Conservation (phyloP, 1,140 invertebrate species). For the Hycleus phaleratus region DNA sequence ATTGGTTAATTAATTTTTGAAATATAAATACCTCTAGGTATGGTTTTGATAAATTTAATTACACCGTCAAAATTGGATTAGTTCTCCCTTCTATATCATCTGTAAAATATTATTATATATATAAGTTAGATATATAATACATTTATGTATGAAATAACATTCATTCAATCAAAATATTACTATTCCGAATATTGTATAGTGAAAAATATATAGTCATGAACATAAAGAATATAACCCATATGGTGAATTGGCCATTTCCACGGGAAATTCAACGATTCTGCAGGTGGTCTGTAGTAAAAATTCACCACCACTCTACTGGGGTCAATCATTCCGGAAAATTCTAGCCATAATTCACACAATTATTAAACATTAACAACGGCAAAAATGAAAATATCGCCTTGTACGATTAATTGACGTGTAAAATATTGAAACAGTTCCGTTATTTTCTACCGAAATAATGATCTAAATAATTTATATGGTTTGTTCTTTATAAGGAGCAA, state of each 20-base stretch:
- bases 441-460: not conserved
- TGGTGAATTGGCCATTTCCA: conserved; percentile 8
- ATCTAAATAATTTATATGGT: conserved; percentile 1
- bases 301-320: conserved; percentile 9
- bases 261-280: conserved; percentile 13
- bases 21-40: too few species aligned
- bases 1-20: too few species aligned
- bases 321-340: conserved; percentile 11
- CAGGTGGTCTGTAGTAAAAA: conserved; percentile 6
- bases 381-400: too few species aligned
- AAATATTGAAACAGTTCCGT: too few species aligned
- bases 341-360: not conserved
- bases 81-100: too few species aligned
- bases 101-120: too few species aligned
- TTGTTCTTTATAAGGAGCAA: conserved; percentile 1
- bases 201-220: conserved; percentile 14
- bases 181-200: conserved; percentile 9
- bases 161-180: conserved; percentile 7
- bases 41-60: too few species aligned
- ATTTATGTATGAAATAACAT: too few species aligned
- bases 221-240: conserved; percentile 15
- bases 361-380: too few species aligned
- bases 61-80: too few species aligned
- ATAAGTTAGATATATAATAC: too few species aligned
- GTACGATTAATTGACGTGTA: too few species aligned